Base-by-base conservation (phyloP, 2,888 invertebrate species). In the Cordilura impudica region DNA sequence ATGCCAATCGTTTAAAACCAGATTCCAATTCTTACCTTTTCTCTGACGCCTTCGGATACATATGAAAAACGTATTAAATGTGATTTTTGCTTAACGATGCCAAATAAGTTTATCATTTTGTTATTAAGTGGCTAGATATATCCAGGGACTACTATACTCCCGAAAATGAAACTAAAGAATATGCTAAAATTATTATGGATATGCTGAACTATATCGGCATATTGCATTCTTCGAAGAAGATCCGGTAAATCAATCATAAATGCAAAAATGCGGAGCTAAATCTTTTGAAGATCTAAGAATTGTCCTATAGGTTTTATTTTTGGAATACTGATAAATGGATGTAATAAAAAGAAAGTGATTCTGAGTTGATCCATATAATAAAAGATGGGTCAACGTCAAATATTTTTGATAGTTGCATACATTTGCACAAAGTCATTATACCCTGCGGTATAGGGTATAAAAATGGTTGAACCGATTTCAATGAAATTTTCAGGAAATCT, bases 201-300 rank as follows among this genome's bases (percentile, higher is more conserved):
- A 92, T 82, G 95, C 95, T 4, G 93, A 94, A 82, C 91, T 95
- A 0, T 97, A 94, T 86, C 93, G 94, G 83, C 92, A 93, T 82
- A 91, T 98, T 73, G 92, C 95, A 0, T 97, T 97, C 89, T 98
- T 96, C 89, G 98, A 98, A 88, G 94, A 94, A 67, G 93, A 95
- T 85, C 93, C 94, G 16, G 94, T 94, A 80, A 92, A 96, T 81
- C 94, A 96, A 86, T 94, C 96, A 4, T 97, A 97, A 89, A 95
- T 98, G 95, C 95, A 97, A 84, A 98, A 98, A 88, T 91, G 97
- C 49, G 91, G 98, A 35, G 92, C 95, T 35, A 95, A 96, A 85
- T 92, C 96, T 89, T 90, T 98, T n/a, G 95, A 96, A 86, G 93
- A 93, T 23, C 90, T 97, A 0, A n/a, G n/a, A n/a, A n/a, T n/a